Percentiles rank a stretch among this genome's conserved stretches.
Conservation (phyloP, 2,113 vertebrate species). For the Lepus americanus region DNA sequence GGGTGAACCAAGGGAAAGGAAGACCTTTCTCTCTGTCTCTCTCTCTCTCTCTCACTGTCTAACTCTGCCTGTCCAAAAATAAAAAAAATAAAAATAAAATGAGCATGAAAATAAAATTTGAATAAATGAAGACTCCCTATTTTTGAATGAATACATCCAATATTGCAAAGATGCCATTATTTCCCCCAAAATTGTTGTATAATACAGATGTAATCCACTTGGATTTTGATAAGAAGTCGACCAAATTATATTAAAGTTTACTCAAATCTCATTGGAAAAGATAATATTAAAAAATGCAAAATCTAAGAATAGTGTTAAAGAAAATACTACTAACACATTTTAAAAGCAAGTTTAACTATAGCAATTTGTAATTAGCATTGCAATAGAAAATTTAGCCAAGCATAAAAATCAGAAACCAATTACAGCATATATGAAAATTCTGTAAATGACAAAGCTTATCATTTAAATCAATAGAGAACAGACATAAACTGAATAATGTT, state of each 20-base stretch:
- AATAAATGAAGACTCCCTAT: neutral
- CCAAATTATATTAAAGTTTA: slow-evolving; percentile 15
- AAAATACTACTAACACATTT: neutral
- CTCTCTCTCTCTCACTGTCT: too few relatives aligned
- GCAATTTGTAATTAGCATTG: neutral
- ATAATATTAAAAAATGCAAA: neutral
- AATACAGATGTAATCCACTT: neutral
- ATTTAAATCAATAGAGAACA: slow-evolving; percentile 22
- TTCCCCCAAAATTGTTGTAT: neutral
- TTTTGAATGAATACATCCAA: neutral
- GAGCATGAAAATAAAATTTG: neutral
- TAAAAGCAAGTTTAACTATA: neutral
- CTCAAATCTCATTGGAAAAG: neutral
- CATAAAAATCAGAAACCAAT: neutral
- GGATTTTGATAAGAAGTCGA: neutral
- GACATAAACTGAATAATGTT: neutral
- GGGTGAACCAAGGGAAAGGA: too few relatives aligned
- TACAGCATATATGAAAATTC: neutral
- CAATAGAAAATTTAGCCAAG: neutral
- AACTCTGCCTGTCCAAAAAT: too few relatives aligned
- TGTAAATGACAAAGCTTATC: neutral
- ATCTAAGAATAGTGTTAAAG: neutral
- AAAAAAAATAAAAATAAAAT: neutral
- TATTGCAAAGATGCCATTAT: neutral
- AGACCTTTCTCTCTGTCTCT: too few relatives aligned